Base-by-base conservation (phyloP, 2,888 invertebrate species). In the Achlya flavicornis region DNA sequence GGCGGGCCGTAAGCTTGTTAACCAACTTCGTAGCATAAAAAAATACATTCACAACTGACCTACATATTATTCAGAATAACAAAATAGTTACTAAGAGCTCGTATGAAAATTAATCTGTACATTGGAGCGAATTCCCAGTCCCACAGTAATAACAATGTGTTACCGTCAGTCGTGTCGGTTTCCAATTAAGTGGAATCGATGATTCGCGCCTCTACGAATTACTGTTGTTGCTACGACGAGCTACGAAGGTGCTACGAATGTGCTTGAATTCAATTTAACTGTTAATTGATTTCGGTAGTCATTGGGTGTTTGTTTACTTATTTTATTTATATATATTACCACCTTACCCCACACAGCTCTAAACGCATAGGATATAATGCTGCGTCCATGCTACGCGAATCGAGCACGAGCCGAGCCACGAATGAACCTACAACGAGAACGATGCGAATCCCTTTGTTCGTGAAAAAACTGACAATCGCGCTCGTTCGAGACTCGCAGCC, bases 161-260 rank as follows among this genome's bases (percentile, higher is more conserved):
- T 59, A n/a, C 58, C 16, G 38, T 35, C 58, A 35, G 35, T 14
- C 16, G 32, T 4, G 58, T 7, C 35, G 58, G 35, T 33, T 35
- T 59, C 16, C 58, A 59, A 59, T 59, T 59, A 59, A 35, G 35
- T 59, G 58, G 53, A 58, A 35, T 58, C 58, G 58, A 58, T n/a
- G 58, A 32, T 33, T 32, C 58, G 58, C 14, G 35, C 35, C 58
- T 32, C 59, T 59, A 59, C 59, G 59, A 35, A 59, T 59, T 35
- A 53, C 53, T 53, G 53, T 53, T 53, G 19, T 16, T 33, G 59
- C 38, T 38, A 14, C 16, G 35, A 59, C 38, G 16, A 38, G 59
- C 59, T 59, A 59, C 58, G 35, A 35, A 14, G 1, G 8, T 14
- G 58, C 58, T 58, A 58, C 58, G 38, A 38, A 16, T 0, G 59